phyloP scores from a whole-genome alignment of 2,797 vertebrate genomes.

The Astyanax mexicanus region DNA sequence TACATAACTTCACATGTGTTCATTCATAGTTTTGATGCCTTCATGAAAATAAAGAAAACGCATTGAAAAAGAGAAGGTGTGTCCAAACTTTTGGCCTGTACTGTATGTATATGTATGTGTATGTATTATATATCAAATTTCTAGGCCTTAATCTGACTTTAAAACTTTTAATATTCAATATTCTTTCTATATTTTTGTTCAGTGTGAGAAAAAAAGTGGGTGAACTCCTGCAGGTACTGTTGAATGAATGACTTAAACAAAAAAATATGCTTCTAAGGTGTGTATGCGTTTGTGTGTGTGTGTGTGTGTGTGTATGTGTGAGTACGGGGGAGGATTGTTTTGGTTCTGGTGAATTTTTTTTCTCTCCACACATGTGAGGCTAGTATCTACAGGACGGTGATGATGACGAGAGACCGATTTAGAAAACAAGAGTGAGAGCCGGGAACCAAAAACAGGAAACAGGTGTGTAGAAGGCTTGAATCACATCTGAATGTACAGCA shows the following conservation, averaged over 20 bases:
- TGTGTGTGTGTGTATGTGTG: no score
- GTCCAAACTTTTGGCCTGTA: no score
- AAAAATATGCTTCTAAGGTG: constrained; percentile 5
- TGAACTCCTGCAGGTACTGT: not conserved
- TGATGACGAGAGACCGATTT: constrained; percentile 18
- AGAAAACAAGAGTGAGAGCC: constrained; percentile 28
- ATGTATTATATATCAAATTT: no score
- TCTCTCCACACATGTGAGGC: not conserved
- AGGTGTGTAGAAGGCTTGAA: constrained; percentile 30
- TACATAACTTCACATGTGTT: no score
- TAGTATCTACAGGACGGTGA: not conserved
- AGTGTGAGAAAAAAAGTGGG: not conserved
- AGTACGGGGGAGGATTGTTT: not conserved
- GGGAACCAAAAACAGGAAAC: constrained; percentile 33
- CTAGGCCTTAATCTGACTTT: no score
- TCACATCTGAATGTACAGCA: constrained; percentile 16
- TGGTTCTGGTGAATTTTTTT: constrained; percentile 19
- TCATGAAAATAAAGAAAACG: no score
- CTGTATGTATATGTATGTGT: no score
- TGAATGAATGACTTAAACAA: not conserved
- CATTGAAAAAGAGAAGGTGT: no score
- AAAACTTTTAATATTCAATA: no score
- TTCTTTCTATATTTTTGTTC: not conserved
- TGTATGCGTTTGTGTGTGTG: not conserved
- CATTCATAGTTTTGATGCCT: no score